phyloP scores from a whole-genome alignment of 2,797 vertebrate genomes.

The Lacerta bilineata region DNA sequence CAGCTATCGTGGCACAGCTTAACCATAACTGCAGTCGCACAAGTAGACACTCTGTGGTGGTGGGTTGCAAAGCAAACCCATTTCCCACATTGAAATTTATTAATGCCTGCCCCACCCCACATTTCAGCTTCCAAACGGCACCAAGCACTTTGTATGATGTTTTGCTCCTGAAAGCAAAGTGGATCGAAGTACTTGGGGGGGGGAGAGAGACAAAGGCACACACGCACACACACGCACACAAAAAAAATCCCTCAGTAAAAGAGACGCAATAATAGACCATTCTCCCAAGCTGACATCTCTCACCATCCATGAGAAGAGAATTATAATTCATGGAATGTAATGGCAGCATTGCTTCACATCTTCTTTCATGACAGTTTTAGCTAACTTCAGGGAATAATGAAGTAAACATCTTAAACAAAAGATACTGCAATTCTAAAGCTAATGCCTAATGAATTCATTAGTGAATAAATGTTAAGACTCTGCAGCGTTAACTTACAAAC shows the following conservation, averaged over 20 bases:
- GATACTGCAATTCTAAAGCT: neutral
- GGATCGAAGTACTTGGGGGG: neutral
- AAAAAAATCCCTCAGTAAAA: no score
- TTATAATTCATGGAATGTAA: no score
- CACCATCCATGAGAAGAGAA: neutral
- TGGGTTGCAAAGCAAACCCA: neutral
- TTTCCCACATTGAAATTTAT: neutral
- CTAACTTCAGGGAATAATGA: neutral
- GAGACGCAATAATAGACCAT: neutral
- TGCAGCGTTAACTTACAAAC: neutral
- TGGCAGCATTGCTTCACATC: neutral
- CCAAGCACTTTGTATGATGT: neutral
- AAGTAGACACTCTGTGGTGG: neutral
- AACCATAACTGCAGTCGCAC: neutral
- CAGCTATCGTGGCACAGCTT: neutral
- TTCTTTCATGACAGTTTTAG: neutral
- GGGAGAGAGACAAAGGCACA: no score
- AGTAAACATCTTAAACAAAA: neutral
- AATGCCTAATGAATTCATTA: neutral
- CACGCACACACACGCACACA: no score
- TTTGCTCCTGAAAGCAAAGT: neutral
- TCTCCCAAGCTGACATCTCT: neutral
- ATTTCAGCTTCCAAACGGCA: neutral
- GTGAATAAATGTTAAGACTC: neutral
- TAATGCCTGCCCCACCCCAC: neutral